Conservation (phyloP, 2,888 invertebrate genomes). For the Chalcis sispes region DNA sequence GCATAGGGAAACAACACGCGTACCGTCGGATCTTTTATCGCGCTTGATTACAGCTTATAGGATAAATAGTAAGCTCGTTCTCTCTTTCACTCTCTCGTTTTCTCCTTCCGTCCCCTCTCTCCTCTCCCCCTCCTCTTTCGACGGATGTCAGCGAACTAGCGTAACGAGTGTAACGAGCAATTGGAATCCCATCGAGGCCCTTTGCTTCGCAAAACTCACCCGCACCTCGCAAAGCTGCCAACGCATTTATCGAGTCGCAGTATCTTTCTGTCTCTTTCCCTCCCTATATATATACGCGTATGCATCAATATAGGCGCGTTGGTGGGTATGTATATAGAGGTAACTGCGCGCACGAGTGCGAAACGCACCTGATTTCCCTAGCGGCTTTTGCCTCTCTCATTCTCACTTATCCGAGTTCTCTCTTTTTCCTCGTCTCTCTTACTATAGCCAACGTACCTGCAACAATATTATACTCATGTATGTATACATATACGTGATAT, state of each 20-base stretch:
- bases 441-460: neutral
- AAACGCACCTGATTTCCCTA: slow-evolving; percentile 55
- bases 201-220: too few relatives aligned
- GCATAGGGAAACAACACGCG: too few relatives aligned
- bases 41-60: slow-evolving; percentile 6
- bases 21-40: slow-evolving; percentile 30
- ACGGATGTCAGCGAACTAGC: slow-evolving; percentile 14
- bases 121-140: too few relatives aligned
- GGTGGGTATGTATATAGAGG: neutral
- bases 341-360: slow-evolving; percentile 28
- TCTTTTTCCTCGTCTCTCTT: neutral
- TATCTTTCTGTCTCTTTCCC: neutral
- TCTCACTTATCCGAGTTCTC: neutral
- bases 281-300: neutral
- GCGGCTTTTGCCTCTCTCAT: slow-evolving; percentile 39
- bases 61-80: slow-evolving; percentile 23
- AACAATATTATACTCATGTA: slow-evolving; percentile 5
- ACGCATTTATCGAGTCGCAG: slow-evolving; percentile 24
- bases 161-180: slow-evolving; percentile 49
- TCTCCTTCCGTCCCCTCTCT: neutral
- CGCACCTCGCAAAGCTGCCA: neutral
- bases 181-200: slow-evolving; percentile 55
- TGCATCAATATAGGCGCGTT: neutral
- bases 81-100: neutral
- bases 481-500: neutral